phyloP scores from a whole-genome alignment of 2,113 vertebrate genomes.

The Tricholaema leucomelas region DNA sequence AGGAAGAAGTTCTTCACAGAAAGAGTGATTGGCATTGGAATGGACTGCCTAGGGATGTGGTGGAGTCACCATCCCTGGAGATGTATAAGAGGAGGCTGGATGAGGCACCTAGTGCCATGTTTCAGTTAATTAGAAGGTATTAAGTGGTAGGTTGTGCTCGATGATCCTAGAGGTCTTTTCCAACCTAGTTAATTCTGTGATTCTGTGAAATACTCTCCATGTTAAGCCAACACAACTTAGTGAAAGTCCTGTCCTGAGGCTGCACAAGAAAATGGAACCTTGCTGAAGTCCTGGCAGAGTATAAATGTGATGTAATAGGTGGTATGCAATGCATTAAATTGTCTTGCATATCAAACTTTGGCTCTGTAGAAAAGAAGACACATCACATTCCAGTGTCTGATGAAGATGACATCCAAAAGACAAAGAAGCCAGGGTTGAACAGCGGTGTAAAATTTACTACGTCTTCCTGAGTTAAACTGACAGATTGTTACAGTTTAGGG shows the following conservation, averaged over 20 bases:
- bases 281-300: neutral
- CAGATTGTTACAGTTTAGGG: neutral
- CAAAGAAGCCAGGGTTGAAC: neutral
- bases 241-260: neutral
- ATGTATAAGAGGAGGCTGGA: too few relatives aligned
- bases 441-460: neutral
- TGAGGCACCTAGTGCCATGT: too few relatives aligned
- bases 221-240: neutral
- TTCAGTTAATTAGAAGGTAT: too few relatives aligned
- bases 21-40: too few relatives aligned
- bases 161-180: too few relatives aligned
- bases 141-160: too few relatives aligned
- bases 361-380: neutral
- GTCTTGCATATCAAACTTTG: neutral
- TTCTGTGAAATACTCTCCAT: neutral
- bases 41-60: too few relatives aligned
- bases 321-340: neutral
- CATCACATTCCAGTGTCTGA: neutral
- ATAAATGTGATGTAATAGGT: neutral
- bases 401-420: neutral
- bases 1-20: too few relatives aligned
- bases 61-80: too few relatives aligned
- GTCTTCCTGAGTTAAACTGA: neutral
- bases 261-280: neutral
- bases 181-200: too few relatives aligned